Conservation (phyloP, 2,888 invertebrate species). For the Drosophila glabriapex region DNA sequence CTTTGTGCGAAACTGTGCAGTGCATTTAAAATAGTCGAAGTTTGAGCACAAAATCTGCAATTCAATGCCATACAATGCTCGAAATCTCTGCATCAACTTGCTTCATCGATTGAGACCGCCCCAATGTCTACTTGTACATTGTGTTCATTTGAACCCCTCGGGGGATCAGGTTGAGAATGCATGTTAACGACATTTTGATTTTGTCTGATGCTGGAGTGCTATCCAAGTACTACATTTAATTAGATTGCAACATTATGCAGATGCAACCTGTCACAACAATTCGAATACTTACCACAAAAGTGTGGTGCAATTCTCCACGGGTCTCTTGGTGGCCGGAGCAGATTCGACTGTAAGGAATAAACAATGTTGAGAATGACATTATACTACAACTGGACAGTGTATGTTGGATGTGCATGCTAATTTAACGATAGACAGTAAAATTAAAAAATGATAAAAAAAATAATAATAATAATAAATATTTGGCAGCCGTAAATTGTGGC, state of each 20-base stretch:
- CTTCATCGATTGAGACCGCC: constrained; percentile 45
- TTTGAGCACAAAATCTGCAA: constrained; percentile 69
- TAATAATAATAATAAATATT: constrained; percentile 46
- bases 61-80: constrained; percentile 64
- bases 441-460: constrained; percentile 42
- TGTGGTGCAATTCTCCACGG: background rate
- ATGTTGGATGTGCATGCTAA: constrained; percentile 29
- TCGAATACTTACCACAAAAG: constrained; percentile 46
- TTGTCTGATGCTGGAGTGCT: constrained; percentile 20
- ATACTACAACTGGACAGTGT: constrained; percentile 5
- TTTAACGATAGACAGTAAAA: constrained; percentile 49
- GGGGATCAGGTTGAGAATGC: constrained; percentile 1
- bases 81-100: constrained; percentile 45
- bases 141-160: constrained; percentile 1
- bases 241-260: constrained; percentile 44
- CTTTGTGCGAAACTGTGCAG: constrained; percentile 40
- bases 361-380: constrained; percentile 23
- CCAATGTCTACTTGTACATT: constrained; percentile 57
- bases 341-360: constrained; percentile 21
- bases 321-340: background rate
- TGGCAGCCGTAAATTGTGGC: constrained; percentile 74
- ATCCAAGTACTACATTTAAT: constrained; percentile 42
- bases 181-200: constrained; percentile 62
- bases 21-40: constrained; percentile 73
- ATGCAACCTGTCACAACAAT: constrained; percentile 42